Evolutionary conservation across 2,888 invertebrate species (phyloP).

Genomic region (Oegoconia quadripuncta): DNA sequence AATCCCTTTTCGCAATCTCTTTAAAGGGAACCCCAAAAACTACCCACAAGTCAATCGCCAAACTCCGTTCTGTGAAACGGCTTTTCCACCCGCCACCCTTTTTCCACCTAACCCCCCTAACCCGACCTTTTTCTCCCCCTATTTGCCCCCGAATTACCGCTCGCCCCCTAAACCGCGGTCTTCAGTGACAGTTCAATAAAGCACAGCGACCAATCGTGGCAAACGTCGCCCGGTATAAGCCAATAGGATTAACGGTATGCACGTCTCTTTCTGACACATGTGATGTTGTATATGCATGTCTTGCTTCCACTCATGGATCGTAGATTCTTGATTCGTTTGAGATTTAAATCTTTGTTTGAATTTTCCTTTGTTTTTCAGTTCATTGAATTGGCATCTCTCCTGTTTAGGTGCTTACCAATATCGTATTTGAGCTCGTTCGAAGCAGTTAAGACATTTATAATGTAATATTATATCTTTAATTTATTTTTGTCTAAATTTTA

Average conservation of each 20-base stretch:
- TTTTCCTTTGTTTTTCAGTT: slow-evolving; percentile 68
- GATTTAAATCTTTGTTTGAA: slow-evolving; percentile 72
- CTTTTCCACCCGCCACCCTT: slow-evolving; percentile 40
- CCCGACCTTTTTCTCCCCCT: slow-evolving; percentile 41
- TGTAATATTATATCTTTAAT: too few relatives aligned
- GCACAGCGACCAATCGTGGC: slow-evolving; percentile 76
- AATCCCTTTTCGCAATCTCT: slow-evolving; percentile 24
- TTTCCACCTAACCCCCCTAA: slow-evolving; percentile 24
- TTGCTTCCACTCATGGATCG: slow-evolving; percentile 52
- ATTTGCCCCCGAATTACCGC: slow-evolving; percentile 70
- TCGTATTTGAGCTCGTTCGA: too few relatives aligned
- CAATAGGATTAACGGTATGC: slow-evolving; percentile 75
- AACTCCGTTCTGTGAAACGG: slow-evolving; percentile 67
- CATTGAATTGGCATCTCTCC: slow-evolving; percentile 39
- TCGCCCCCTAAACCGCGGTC: slow-evolving; percentile 73
- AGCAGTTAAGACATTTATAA: too few relatives aligned
- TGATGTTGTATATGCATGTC: slow-evolving; percentile 32
- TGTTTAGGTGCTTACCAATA: too few relatives aligned
- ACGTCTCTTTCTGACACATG: slow-evolving; percentile 39
- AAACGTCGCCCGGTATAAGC: slow-evolving; percentile 77
- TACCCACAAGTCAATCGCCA: slow-evolving; percentile 78
- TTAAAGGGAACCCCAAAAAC: slow-evolving; percentile 68
- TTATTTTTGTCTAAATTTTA: too few relatives aligned
- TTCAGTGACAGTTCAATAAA: slow-evolving; percentile 79
- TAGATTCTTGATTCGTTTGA: slow-evolving; percentile 75